phyloP scores from a whole-genome alignment of 2,888 invertebrate species.

The Chloroclysta siterata region DNA sequence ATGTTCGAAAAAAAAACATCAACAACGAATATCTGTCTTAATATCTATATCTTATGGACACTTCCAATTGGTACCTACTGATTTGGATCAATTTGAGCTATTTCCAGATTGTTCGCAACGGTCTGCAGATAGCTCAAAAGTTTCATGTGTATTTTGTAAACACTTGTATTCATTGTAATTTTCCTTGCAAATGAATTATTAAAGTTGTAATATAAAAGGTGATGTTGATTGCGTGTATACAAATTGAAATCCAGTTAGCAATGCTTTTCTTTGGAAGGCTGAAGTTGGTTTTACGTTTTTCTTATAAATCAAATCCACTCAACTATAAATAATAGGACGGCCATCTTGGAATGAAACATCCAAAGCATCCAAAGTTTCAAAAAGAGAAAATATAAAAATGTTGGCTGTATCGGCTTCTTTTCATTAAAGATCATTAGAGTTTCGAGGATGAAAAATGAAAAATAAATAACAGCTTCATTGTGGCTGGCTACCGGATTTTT shows the following conservation, averaged over 20 bases:
- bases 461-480: constrained; percentile 67
- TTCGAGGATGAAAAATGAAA: constrained; percentile 72
- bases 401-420: constrained; percentile 68
- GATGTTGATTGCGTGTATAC: too few relatives aligned
- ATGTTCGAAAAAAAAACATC: too few relatives aligned
- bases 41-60: too few relatives aligned
- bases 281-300: not conserved
- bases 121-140: too few relatives aligned
- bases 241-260: not conserved
- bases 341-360: constrained; percentile 62
- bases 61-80: too few relatives aligned
- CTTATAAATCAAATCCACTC: constrained; percentile 46
- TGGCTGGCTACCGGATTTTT: constrained; percentile 51
- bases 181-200: too few relatives aligned
- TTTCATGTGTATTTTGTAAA: too few relatives aligned
- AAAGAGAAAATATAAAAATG: constrained; percentile 32
- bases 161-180: too few relatives aligned
- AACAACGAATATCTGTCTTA: too few relatives aligned
- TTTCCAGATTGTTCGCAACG: too few relatives aligned
- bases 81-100: too few relatives aligned
- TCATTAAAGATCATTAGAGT: constrained; percentile 81
- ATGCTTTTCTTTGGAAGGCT: not conserved
- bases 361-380: constrained; percentile 41
- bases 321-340: constrained; percentile 61
- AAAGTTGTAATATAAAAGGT: too few relatives aligned